phyloP scores from a whole-genome alignment of 2,113 vertebrate species.

The Centropristis striata region DNA sequence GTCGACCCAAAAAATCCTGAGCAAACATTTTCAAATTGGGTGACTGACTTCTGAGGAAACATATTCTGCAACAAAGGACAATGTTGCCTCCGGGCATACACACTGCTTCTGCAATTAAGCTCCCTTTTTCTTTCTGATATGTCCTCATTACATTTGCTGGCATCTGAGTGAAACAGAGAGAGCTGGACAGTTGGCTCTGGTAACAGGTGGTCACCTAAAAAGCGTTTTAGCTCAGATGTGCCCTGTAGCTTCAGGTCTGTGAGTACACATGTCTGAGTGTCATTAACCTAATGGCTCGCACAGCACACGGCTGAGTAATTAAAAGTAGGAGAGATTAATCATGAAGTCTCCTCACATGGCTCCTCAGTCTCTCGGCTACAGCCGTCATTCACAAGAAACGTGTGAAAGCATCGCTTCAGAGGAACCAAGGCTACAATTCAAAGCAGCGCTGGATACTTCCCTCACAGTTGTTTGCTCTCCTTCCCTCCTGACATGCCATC shows the following conservation, averaged over 20 bases:
- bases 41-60: conserved; percentile 27
- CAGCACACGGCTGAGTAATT: conserved; percentile 55
- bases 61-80: conserved; percentile 19
- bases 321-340: conserved; percentile 56
- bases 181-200: conserved; percentile 13
- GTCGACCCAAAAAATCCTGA: background rate
- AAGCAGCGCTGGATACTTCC: conserved; percentile 24
- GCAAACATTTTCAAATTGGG: conserved; percentile 34
- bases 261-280: conserved; percentile 53
- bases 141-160: conserved; percentile 25
- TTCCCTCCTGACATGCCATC: conserved; percentile 14
- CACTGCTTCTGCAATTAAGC: conserved; percentile 36
- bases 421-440: conserved; percentile 1
- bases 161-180: conserved; percentile 28
- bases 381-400: background rate
- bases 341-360: conserved; percentile 26
- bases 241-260: conserved; percentile 37
- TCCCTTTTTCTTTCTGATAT: conserved; percentile 12
- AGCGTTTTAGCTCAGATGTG: conserved; percentile 21
- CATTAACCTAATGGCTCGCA: conserved; percentile 53
- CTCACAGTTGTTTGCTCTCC: conserved; percentile 44
- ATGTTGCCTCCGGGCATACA: background rate
- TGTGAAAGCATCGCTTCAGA: background rate
- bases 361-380: conserved; percentile 25
- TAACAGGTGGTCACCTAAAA: conserved; percentile 50